These are phyloP conservation scores for Drymodes brunneopygia DNA, from an alignment of 2,113 vertebrate species.

Conservation along the genomic window DNA sequence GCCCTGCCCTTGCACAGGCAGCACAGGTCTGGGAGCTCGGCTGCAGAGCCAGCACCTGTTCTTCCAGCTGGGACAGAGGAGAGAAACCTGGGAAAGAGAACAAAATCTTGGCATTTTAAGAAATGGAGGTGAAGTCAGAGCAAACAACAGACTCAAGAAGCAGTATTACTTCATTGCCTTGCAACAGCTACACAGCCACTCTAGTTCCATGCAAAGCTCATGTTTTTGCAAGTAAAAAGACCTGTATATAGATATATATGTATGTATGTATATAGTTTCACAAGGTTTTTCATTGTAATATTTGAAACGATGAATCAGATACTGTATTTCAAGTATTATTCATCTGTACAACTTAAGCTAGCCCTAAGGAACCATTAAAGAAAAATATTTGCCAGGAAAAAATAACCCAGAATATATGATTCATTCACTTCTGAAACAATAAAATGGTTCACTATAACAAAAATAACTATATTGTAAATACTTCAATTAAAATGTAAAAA, in stretches of 20 bases:
- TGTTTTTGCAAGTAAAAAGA: not conserved
- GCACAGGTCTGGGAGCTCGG: not conserved
- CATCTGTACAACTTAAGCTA: constrained; percentile 5
- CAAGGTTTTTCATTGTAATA: not conserved
- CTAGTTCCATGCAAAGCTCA: not conserved
- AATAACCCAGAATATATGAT: constrained; percentile 49
- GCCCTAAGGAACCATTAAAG: constrained; percentile 9
- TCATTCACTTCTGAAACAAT: constrained; percentile 58
- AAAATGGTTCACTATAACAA: constrained; percentile 3
- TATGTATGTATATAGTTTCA: not conserved
- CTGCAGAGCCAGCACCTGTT: not conserved
- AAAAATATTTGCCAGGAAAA: constrained; percentile 55
- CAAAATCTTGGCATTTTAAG: not conserved
- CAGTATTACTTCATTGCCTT: not conserved
- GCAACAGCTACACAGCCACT: not conserved
- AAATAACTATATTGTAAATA: constrained; percentile 31
- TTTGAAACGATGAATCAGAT: not conserved
- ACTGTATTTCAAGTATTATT: constrained; percentile 5
- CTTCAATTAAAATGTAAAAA: not conserved
- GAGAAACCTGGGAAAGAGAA: not conserved
- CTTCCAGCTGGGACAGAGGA: not conserved
- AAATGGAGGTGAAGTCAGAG: not conserved
- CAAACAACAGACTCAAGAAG: not conserved
- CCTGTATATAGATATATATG: not conserved
- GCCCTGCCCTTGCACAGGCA: not conserved